phyloP scores from a whole-genome alignment of 2,888 invertebrate genomes.

The Drosophila yooni region DNA sequence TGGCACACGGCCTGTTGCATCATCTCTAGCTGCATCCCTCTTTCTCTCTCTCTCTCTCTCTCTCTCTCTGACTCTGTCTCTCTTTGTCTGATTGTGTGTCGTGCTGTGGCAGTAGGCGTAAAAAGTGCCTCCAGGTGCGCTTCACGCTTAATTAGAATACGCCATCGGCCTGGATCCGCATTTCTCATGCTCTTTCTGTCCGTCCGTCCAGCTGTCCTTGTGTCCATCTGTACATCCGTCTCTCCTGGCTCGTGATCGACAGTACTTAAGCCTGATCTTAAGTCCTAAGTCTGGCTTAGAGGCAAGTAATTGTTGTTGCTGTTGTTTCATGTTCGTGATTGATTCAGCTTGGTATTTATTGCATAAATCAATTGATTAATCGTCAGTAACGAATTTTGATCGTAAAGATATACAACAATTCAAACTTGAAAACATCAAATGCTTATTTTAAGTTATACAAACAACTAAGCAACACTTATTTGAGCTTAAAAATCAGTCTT shows the following conservation, averaged over 20 bases:
- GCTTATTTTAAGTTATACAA: not conserved
- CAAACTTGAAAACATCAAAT: constrained; percentile 2
- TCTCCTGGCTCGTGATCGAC: constrained; percentile 13
- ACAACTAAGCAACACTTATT: not conserved
- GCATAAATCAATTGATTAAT: constrained; percentile 54
- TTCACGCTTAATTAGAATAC: constrained; percentile 84
- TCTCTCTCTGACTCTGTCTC: not conserved
- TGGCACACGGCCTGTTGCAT: constrained; percentile 44
- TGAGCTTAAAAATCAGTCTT: not conserved
- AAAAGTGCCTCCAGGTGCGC: constrained; percentile 84
- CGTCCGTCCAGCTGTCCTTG: not conserved
- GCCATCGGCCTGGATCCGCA: constrained; percentile 42
- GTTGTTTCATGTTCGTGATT: constrained; percentile 54
- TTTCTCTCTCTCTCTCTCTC: constrained; percentile 20
- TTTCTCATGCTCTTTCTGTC: constrained; percentile 27
- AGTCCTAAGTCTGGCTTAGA: constrained; percentile 12
- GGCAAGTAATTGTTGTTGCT: constrained; percentile 8
- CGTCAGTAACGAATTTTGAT: constrained; percentile 31
- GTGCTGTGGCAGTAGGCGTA: constrained; percentile 64
- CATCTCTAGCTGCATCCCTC: constrained; percentile 14
- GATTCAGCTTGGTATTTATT: constrained; percentile 58
- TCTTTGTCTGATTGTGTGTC: constrained; percentile 3
- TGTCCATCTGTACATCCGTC: not conserved
- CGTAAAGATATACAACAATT: constrained; percentile 23
- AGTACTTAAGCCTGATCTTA: constrained; percentile 16